Conservation (phyloP, 2,113 vertebrate genomes). For the Myotis brandtii region DNA sequence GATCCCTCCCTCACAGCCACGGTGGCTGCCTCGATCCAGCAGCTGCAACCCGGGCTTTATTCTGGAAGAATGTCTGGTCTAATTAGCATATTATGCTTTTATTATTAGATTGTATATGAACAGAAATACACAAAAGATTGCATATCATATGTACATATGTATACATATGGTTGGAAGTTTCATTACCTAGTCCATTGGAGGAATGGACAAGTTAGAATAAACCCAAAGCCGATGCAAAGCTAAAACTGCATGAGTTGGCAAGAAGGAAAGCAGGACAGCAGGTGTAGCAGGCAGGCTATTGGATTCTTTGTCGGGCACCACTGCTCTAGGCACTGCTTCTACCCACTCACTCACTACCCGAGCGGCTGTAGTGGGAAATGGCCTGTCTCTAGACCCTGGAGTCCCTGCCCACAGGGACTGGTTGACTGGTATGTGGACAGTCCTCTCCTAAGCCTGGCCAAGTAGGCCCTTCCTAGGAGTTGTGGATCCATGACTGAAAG, state of each 20-base stretch:
- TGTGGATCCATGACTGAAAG: neutral
- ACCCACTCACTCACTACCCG: too few relatives aligned
- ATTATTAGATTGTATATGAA: neutral
- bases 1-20: too few relatives aligned
- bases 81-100: too few relatives aligned
- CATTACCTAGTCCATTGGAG: neutral
- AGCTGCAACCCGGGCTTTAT: too few relatives aligned
- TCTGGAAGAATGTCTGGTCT: too few relatives aligned
- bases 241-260: neutral
- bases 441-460: neutral
- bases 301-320: neutral
- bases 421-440: fast-evolving
- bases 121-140: neutral
- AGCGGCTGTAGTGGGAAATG: neutral
- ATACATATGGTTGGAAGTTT: neutral
- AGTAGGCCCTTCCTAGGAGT: neutral
- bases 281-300: neutral
- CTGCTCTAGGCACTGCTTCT: neutral
- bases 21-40: too few relatives aligned
- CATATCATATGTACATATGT: too few relatives aligned
- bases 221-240: neutral
- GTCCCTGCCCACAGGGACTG: neutral
- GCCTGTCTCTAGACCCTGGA: neutral
- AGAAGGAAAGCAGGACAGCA: neutral
- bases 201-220: neutral